Evolutionary conservation across 1,140 invertebrate genomes (phyloP).

Genomic region (Hyles euphorbiae): DNA sequence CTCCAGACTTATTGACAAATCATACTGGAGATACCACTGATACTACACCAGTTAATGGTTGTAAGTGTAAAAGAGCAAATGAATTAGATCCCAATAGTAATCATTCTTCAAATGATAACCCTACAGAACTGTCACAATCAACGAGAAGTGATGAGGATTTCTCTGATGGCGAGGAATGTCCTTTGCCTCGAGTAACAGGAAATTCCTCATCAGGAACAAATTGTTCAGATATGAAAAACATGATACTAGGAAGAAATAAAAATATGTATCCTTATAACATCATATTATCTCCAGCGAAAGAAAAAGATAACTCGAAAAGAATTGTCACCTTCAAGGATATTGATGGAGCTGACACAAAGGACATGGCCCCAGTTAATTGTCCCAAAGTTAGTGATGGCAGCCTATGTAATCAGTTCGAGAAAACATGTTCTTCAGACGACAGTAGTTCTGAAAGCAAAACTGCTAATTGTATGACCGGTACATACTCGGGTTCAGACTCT

Average conservation of each 20-base stretch:
- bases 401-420: neutral
- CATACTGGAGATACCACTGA: conserved; percentile 21
- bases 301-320: conserved; percentile 36
- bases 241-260: conserved; percentile 53
- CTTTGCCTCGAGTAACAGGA: conserved; percentile 39
- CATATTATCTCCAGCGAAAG: conserved; percentile 43
- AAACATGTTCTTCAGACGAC: neutral
- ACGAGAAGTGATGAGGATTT: conserved; percentile 38
- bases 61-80: neutral
- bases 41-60: neutral
- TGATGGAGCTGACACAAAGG: conserved; percentile 2
- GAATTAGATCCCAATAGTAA: neutral
- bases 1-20: conserved; percentile 52
- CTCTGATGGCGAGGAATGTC: conserved; percentile 42
- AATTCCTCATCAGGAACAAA: conserved; percentile 23
- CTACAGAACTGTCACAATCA: conserved; percentile 3
- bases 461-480: neutral
- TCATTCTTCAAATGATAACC: conserved; percentile 9
- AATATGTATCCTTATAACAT: conserved; percentile 62
- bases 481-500: conserved; percentile 25
- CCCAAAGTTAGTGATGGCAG: neutral
- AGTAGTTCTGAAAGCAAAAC: neutral
- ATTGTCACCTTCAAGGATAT: conserved; percentile 49
- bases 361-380: neutral
- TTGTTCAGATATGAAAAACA: conserved; percentile 46